Base-by-base conservation (phyloP, 2,797 vertebrate species). In the Chrysolophus pictus region DNA sequence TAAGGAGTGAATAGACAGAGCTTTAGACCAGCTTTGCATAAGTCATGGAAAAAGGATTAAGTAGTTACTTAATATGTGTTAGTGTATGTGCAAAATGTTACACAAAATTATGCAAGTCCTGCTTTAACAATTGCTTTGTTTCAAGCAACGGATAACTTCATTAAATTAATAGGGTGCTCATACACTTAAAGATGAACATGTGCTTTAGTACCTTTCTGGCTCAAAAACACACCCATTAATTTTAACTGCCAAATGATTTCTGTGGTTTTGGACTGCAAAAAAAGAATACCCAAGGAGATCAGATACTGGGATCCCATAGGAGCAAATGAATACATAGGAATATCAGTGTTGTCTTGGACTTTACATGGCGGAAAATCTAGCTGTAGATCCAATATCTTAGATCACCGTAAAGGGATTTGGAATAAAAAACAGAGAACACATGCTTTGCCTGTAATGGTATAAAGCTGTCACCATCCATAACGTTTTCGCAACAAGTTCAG, bases 201-300 rank as follows among this genome's bases (percentile, higher is more conserved):
- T 84, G 53, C 76, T 90, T 33, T 58, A 89, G 51, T 42, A 84
- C 55, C 47, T 94, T 88, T 49, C 65, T 60, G 58, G 89, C 91
- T 88, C 73, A 90, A 75, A 91, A 85, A 81, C 19, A 17, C 4
- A 94, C 85, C 90, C 85, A 92, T 95, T 93, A 89, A 84, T 95
- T 96, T 97, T 91, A 95, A 39, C 97, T 95, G 90, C 88, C 92
- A 74, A 95, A 95, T 29, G 70, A 39, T 91, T 95, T 91, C 85
- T 93, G 94, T 94, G 95, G 94, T 86, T 97, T 97, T 94, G 94
- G 90, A 96, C 96, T 93, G 96, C 90, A 95, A 92, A 95, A 26
- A 26, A 91, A 67, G 90, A 97, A 88, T 94, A 88, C 81, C 74
- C 90, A 64, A 69, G 90, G 92, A 96, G 81, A 97, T 96, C 94